phyloP scores from a whole-genome alignment of 2,797 vertebrate species.

The Tapera naevia region DNA sequence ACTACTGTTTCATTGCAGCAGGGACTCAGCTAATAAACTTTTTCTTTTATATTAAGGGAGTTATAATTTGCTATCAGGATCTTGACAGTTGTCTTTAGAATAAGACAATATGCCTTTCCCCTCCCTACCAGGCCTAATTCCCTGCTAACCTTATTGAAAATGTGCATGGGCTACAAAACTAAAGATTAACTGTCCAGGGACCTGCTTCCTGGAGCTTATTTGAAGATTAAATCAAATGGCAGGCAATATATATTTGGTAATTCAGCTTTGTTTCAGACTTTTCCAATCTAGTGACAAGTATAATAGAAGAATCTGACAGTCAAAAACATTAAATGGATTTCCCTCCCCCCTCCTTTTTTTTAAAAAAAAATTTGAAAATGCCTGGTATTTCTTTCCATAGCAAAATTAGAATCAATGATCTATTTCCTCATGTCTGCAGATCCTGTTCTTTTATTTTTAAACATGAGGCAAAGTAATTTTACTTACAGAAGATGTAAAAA shows the following conservation, averaged over 20 bases:
- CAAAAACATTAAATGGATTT: slow-evolving; percentile 48
- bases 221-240: slow-evolving; percentile 84
- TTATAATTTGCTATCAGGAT: slow-evolving; percentile 65
- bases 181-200: slow-evolving; percentile 81
- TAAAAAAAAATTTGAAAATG: slow-evolving; percentile 4
- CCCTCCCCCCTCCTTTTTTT: neutral
- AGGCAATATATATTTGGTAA: slow-evolving; percentile 79
- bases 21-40: slow-evolving; percentile 55
- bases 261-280: slow-evolving; percentile 73
- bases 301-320: slow-evolving; percentile 64
- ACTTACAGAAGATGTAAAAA: slow-evolving; percentile 54
- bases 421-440: slow-evolving; percentile 59
- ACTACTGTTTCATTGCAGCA: neutral
- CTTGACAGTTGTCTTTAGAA: slow-evolving; percentile 65
- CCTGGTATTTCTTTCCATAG: slow-evolving; percentile 45
- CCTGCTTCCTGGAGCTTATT: slow-evolving; percentile 78
- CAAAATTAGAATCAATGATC: slow-evolving; percentile 67
- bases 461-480: slow-evolving; percentile 51
- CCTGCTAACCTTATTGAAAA: slow-evolving; percentile 79
- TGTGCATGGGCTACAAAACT: slow-evolving; percentile 81
- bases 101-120: slow-evolving; percentile 70
- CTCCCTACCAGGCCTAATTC: slow-evolving; percentile 73
- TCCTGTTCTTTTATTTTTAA: slow-evolving; percentile 63
- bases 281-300: slow-evolving; percentile 49
- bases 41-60: slow-evolving; percentile 65